A percentile compares a stretch with the other conserved stretches of the same genome.
Conservation (phyloP, 2,797 vertebrate species). For the Fratercula arctica region DNA sequence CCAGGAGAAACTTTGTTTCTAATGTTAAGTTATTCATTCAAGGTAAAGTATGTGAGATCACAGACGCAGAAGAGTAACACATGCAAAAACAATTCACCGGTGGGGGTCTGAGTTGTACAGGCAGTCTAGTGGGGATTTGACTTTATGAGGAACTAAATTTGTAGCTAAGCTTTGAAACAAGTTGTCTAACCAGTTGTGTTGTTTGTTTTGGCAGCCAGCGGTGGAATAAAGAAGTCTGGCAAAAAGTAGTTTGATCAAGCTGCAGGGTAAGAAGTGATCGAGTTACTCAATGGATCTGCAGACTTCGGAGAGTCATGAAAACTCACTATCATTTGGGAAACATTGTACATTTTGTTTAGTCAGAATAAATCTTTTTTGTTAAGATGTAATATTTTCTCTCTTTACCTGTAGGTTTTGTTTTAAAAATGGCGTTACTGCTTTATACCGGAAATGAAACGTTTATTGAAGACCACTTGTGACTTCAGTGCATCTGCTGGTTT, state of each 20-base stretch:
- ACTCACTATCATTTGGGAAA: not conserved
- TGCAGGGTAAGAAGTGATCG: not conserved
- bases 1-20: not conserved
- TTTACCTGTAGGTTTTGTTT: not conserved
- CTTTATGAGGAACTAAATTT: not conserved
- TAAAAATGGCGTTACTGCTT: not conserved
- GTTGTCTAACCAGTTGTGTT: slow-evolving; percentile 12
- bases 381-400: slow-evolving; percentile 19
- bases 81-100: not conserved
- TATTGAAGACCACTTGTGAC: not conserved
- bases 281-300: slow-evolving; percentile 22
- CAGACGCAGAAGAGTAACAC: not conserved
- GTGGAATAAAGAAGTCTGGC: slow-evolving; percentile 97
- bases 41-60: not conserved
- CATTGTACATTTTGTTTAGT: slow-evolving; percentile 70
- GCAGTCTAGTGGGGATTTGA: not conserved
- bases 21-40: not conserved
- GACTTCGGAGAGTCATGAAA: not conserved
- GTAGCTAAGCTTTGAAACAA: not conserved
- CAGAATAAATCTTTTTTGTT: slow-evolving; percentile 69
- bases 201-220: slow-evolving; percentile 78
- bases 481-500: not conserved
- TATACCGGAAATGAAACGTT: not conserved
- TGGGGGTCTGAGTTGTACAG: not conserved
- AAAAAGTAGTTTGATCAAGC: slow-evolving; percentile 84